Evolutionary conservation across 2,888 invertebrate species (phyloP).

Genomic region (Drosophila formosana): DNA sequence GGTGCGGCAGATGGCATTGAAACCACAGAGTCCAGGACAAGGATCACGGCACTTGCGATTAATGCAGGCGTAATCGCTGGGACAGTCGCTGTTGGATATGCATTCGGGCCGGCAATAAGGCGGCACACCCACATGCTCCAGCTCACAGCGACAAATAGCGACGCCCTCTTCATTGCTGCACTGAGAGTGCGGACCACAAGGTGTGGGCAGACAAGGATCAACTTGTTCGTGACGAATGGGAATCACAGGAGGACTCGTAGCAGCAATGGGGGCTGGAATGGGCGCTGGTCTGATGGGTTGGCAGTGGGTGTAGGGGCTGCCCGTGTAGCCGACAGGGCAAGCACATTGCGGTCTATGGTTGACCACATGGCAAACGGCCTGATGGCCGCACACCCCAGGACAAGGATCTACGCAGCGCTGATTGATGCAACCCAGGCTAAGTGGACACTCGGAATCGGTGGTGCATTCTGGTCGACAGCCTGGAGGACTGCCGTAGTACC

Average conservation of each 20-base stretch:
- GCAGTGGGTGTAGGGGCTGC: conserved; percentile 89
- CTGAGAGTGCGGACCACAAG: conserved; percentile 91
- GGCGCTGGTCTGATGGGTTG: conserved; percentile 62
- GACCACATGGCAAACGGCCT: conserved; percentile 89
- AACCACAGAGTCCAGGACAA: conserved; percentile 91
- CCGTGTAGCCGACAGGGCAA: conserved; percentile 88
- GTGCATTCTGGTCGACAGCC: conserved; percentile 90
- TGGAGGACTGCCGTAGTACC: conserved; percentile 89
- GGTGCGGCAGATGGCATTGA: conserved; percentile 90
- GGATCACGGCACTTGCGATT: conserved; percentile 92
- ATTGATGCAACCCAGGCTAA: conserved; percentile 89
- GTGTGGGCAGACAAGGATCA: conserved; percentile 87
- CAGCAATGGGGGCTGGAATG: neutral
- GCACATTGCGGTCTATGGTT: conserved; percentile 91
- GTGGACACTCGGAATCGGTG: conserved; percentile 89
- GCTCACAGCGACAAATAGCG: conserved; percentile 90
- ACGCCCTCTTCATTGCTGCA: conserved; percentile 89
- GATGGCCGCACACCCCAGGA: conserved; percentile 89
- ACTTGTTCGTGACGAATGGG: conserved; percentile 48
- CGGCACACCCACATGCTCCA: conserved; percentile 89
- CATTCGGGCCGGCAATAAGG: conserved; percentile 92
- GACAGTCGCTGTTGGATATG: conserved; percentile 90
- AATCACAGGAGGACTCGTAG: neutral
- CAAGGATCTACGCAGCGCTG: conserved; percentile 91
- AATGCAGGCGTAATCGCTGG: conserved; percentile 89